Evolutionary conservation across 2,113 vertebrate species (phyloP).

Genomic region (Cephalophus harveyi): DNA sequence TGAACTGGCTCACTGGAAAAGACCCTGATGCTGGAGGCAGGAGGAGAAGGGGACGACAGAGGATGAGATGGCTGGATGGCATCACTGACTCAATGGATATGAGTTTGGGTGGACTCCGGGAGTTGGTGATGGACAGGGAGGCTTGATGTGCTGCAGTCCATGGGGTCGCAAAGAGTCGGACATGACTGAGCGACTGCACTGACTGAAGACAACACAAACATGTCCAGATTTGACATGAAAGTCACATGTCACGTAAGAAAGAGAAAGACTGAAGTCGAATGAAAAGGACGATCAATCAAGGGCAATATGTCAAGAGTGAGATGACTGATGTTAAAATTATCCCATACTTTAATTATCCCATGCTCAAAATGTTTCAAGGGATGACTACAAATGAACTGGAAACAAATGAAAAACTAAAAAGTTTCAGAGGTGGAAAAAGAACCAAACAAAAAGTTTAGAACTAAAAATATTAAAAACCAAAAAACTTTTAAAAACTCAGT

Average conservation of each 20-base stretch:
- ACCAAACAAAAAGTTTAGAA: not conserved
- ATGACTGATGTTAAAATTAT: rapidly evolving
- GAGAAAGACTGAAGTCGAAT: no score
- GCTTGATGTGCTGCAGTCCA: not conserved
- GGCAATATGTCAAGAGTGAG: not conserved
- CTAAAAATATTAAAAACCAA: not conserved
- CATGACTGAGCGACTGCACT: rapidly evolving
- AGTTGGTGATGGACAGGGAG: not conserved
- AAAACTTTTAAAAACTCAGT: not conserved
- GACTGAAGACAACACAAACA: not conserved
- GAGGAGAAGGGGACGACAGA: not conserved
- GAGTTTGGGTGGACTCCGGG: not conserved
- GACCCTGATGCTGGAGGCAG: not conserved
- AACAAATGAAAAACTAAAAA: not conserved
- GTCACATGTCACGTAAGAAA: not conserved
- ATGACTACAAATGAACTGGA: rapidly evolving
- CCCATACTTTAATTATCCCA: not conserved
- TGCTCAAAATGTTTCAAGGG: not conserved
- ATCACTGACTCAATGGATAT: not conserved
- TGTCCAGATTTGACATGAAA: not conserved
- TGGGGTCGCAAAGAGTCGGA: rapidly evolving
- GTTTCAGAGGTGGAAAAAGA: not conserved
- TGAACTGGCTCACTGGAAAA: not conserved
- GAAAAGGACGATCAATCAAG: rapidly evolving
- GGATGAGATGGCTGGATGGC: not conserved